Evolutionary conservation across 2,888 invertebrate genomes (phyloP).

Genomic region (Campopleginae sp.): DNA sequence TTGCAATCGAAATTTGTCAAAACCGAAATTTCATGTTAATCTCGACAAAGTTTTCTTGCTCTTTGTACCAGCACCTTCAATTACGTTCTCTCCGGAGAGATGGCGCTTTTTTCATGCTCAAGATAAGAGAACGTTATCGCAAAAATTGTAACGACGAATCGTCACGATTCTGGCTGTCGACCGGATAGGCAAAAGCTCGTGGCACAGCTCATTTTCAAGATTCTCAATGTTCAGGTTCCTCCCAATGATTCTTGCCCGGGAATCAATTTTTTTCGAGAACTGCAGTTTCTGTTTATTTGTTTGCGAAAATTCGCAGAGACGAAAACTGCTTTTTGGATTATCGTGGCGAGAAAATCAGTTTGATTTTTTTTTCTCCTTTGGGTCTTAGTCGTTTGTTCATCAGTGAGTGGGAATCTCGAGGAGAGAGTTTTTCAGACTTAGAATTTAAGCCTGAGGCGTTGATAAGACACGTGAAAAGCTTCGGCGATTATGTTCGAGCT

Average conservation of each 20-base stretch:
- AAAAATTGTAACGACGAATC: constrained; percentile 15
- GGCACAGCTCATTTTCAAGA: not conserved
- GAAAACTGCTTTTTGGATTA: not conserved
- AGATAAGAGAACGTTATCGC: constrained; percentile 50
- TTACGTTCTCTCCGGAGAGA: not conserved
- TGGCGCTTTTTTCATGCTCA: not conserved
- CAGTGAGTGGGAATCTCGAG: not conserved
- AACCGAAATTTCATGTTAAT: too few species aligned
- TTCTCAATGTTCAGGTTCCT: not conserved
- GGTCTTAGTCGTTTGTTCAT: not conserved
- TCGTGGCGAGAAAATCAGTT: not conserved
- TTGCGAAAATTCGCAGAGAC: not conserved
- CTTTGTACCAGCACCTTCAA: not conserved
- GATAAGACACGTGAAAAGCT: constrained; percentile 15
- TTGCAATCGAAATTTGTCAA: not conserved
- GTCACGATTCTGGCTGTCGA: not conserved
- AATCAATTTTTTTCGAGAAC: not conserved
- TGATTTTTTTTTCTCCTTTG: constrained; percentile 3
- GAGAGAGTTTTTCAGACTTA: not conserved
- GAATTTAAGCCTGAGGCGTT: not conserved
- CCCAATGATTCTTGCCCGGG: not conserved
- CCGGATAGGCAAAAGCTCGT: not conserved
- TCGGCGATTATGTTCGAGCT: not conserved
- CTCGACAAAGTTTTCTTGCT: not conserved
- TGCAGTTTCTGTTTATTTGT: not conserved